Percentiles rank a stretch among this genome's conserved stretches.
Evolutionary conservation across 2,888 invertebrate genomes (phyloP).

Genomic region (Rhagonycha lutea): DNA sequence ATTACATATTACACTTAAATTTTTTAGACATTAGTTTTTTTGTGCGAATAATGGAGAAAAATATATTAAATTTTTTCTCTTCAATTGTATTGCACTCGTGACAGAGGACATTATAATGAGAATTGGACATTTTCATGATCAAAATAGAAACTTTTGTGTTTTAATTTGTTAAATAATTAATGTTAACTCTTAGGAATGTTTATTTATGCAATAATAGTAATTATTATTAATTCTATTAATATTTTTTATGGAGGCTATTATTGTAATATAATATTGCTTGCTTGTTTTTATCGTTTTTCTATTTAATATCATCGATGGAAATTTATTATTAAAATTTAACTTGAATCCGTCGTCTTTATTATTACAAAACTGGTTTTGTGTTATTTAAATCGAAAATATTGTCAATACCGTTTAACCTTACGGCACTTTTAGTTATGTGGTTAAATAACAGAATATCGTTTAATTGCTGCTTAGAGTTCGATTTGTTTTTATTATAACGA

Average conservation of each 20-base stretch:
- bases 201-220: neutral
- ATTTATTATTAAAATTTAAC: neutral
- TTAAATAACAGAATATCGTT: neutral
- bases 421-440: constrained; percentile 3
- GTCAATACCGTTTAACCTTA: constrained; percentile 1
- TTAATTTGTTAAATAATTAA: neutral
- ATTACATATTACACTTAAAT: neutral
- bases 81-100: neutral
- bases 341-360: neutral
- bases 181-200: neutral
- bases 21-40: neutral
- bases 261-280: neutral
- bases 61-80: neutral
- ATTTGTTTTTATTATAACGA: neutral
- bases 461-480: neutral
- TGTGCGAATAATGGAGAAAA: neutral
- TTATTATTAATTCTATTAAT: neutral
- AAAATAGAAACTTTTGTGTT: neutral
- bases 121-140: neutral
- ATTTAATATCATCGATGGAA: neutral
- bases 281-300: neutral
- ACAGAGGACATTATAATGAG: neutral
- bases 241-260: neutral
- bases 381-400: neutral
- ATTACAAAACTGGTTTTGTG: neutral